Evolutionary conservation across 2,113 vertebrate genomes (phyloP).

Genomic region (Nesoenas mayeri): DNA sequence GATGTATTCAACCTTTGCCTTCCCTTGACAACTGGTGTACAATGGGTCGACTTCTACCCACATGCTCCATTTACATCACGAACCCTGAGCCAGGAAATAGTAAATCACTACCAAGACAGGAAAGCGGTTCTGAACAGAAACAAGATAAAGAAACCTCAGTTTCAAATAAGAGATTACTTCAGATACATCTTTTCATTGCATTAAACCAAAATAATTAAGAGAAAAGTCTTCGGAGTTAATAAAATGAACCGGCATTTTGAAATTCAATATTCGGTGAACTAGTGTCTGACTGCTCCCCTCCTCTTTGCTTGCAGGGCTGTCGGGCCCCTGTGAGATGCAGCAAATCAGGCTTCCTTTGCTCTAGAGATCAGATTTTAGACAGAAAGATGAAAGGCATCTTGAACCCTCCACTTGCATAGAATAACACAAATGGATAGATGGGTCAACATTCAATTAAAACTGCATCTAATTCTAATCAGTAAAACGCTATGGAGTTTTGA

Average conservation of each 20-base stretch:
- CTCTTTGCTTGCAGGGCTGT: not conserved
- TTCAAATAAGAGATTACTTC: not conserved
- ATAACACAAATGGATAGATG: not conserved
- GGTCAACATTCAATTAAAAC: not conserved
- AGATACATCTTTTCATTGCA: not conserved
- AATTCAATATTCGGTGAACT: not conserved
- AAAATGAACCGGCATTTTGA: not conserved
- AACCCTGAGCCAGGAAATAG: not conserved
- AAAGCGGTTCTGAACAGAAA: not conserved
- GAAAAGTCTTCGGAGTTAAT: not conserved
- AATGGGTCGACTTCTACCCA: not conserved
- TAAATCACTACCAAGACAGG: not conserved
- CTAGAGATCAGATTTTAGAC: not conserved
- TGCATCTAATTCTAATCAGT: not conserved
- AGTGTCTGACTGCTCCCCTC: not conserved
- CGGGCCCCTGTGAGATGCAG: not conserved
- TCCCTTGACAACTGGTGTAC: not conserved
- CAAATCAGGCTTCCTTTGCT: not conserved
- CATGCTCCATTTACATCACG: accelerated
- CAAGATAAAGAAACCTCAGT: accelerated
- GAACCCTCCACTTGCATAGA: not conserved
- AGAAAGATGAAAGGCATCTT: not conserved
- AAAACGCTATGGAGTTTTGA: not conserved
- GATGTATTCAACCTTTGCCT: not conserved
- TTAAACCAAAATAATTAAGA: not conserved